Base-by-base conservation (phyloP, 2,113 vertebrate genomes). In the Myiozetetes cayanensis region DNA sequence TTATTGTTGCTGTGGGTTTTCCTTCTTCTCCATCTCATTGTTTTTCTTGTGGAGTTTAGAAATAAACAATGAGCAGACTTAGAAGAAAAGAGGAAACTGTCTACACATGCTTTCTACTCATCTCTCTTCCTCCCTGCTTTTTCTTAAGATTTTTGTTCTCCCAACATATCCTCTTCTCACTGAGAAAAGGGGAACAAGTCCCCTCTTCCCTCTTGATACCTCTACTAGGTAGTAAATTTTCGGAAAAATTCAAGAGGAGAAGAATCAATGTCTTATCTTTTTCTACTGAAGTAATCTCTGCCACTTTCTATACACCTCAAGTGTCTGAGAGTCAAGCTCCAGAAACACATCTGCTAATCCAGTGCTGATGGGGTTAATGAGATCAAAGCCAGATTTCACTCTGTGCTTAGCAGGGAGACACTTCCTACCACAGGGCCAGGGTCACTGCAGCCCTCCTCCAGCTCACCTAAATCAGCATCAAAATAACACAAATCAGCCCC, bases 301-400 rank as follows among this genome's bases (percentile, higher is more conserved):
- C 44, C 31, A 41, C 63, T 82, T 75, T 9, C 81, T 31, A 46
- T 28, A 37, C 12, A 49, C 43, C 52, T 71, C 11, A 39, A 66
- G 55, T 9, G 28, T 27, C 65, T 80, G 61, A 56, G 50, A 84
- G 44, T 71, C 61, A 74, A 63, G 65, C 59, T 88, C 59, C 55
- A 77, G 68, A 61, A 81, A 63, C 33, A 46, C 58, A 68, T 47
- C 39, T 78, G 73, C 65, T 78, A 46, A 43, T 49, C 44, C 65
- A 62, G 70, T 37, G 25, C 68, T 33, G 92, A 90, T 21, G 25
- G 89, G 73, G 83, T 95, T 95, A 96, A 92, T 5, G 58, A 92
- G 65, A 90, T 92, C 80, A 94, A 94, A 96, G 95, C 44, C 73
- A 75, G 80, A 77, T 30, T 78, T 76, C 70, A 56, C 83, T 87